phyloP scores from a whole-genome alignment of 2,797 vertebrate genomes.

The Lerista edwardsae region DNA sequence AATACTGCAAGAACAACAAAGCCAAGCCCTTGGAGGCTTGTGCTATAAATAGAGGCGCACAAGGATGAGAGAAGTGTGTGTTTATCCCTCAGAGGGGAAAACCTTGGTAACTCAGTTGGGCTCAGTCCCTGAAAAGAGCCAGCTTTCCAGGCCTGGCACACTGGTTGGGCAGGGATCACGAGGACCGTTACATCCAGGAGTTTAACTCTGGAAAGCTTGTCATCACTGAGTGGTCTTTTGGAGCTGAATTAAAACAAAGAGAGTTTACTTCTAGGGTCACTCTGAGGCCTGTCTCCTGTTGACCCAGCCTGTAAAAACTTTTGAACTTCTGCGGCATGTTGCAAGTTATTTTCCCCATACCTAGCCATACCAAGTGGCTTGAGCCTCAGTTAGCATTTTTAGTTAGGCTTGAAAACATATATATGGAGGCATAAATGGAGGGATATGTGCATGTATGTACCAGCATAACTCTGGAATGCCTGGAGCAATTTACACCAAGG shows the following conservation, averaged over 20 bases:
- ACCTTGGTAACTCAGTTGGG: not conserved
- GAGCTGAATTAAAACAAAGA: not conserved
- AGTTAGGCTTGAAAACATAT: too few relatives aligned
- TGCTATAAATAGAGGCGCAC: conserved; percentile 1
- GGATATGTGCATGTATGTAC: too few relatives aligned
- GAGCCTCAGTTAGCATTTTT: not conserved
- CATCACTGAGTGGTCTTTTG: not conserved
- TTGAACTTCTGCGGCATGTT: not conserved
- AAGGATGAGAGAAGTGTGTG: not conserved
- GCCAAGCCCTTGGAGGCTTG: not conserved
- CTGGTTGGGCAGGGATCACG: not conserved
- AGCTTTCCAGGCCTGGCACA: not conserved
- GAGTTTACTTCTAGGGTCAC: too few relatives aligned
- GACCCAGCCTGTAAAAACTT: not conserved
- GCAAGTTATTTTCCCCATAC: not conserved
- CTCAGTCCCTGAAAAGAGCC: not conserved
- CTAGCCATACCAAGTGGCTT: not conserved
- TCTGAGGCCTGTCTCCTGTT: not conserved
- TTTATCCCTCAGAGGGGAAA: not conserved
- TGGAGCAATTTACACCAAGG: too few relatives aligned
- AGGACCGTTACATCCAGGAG: not conserved
- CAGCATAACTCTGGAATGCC: too few relatives aligned
- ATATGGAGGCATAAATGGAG: too few relatives aligned
- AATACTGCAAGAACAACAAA: not conserved
- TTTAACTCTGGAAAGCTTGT: not conserved